phyloP scores from a whole-genome alignment of 2,113 vertebrate genomes.

The Petrocephalus microphthalmus region DNA sequence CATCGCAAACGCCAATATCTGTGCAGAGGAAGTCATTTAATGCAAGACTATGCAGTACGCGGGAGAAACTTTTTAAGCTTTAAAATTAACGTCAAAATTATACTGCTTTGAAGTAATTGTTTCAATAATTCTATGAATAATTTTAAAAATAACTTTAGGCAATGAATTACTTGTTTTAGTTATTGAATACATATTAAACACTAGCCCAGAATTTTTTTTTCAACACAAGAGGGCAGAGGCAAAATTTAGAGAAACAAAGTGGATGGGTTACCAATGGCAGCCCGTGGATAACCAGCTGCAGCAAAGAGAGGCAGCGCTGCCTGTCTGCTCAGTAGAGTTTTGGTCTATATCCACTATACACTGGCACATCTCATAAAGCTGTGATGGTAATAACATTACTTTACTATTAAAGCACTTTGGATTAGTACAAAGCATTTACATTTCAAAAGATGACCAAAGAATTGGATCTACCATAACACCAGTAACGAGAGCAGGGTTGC shows the following conservation, averaged over 20 bases:
- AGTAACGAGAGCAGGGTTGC: conserved; percentile 4
- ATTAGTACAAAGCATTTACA: not conserved
- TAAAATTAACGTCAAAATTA: not conserved
- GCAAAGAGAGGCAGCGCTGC: not conserved
- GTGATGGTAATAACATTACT: not conserved
- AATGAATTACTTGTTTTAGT: not conserved
- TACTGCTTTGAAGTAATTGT: not conserved
- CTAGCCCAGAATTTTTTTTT: not conserved
- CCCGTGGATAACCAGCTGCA: not conserved
- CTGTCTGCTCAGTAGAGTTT: not conserved
- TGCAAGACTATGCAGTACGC: not conserved
- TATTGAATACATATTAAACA: not conserved
- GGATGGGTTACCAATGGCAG: not conserved
- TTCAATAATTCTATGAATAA: not conserved
- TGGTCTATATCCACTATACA: not conserved
- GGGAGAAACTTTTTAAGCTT: not conserved
- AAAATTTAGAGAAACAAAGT: not conserved
- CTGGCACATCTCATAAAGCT: not conserved
- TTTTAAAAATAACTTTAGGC: not conserved
- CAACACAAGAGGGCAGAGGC: conserved; percentile 8
- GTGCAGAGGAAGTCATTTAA: not conserved
- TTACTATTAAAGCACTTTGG: not conserved
- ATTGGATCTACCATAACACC: not conserved
- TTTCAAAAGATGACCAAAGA: conserved; percentile 5
- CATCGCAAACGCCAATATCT: not conserved